phyloP scores from a whole-genome alignment of 2,888 invertebrate genomes.

The Xylocampa areola region DNA sequence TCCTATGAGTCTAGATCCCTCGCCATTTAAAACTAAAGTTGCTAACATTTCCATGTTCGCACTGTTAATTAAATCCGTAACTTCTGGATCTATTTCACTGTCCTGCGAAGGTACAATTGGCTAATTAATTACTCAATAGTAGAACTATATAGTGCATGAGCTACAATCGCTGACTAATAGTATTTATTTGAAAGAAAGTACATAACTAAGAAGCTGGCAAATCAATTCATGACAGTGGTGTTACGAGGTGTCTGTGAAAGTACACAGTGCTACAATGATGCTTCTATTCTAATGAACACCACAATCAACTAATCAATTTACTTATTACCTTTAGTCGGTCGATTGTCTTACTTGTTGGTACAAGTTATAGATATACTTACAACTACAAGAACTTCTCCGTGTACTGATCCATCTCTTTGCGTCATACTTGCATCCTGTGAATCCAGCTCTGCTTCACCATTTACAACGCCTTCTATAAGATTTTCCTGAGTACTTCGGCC shows the following conservation, averaged over 20 bases:
- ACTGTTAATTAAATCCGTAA: conserved; percentile 91
- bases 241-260: conserved; percentile 82
- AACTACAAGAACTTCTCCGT: conserved; percentile 81
- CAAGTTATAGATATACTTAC: conserved; percentile 81
- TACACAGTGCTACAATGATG: conserved; percentile 85
- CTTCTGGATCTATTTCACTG: conserved; percentile 91
- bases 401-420: conserved; percentile 77
- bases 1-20: conserved; percentile 94
- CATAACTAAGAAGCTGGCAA: conserved; percentile 87
- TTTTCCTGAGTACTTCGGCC: conserved; percentile 85
- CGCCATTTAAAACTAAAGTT: conserved; percentile 95
- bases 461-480: conserved; percentile 87
- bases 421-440: conserved; percentile 86
- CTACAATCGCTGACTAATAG: conserved; percentile 75
- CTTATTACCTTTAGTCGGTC: conserved; percentile 80
- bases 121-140: conserved; percentile 12
- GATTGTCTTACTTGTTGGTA: conserved; percentile 74
- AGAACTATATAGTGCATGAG: conserved; percentile 39
- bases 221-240: conserved; percentile 84
- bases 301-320: conserved; percentile 81
- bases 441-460: conserved; percentile 84
- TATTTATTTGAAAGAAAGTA: conserved; percentile 59
- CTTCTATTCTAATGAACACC: conserved; percentile 85
- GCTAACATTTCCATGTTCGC: conserved; percentile 97
- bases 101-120: conserved; percentile 73